Conservation (phyloP, 2,797 vertebrate species). For the Molossus alvarezi region DNA sequence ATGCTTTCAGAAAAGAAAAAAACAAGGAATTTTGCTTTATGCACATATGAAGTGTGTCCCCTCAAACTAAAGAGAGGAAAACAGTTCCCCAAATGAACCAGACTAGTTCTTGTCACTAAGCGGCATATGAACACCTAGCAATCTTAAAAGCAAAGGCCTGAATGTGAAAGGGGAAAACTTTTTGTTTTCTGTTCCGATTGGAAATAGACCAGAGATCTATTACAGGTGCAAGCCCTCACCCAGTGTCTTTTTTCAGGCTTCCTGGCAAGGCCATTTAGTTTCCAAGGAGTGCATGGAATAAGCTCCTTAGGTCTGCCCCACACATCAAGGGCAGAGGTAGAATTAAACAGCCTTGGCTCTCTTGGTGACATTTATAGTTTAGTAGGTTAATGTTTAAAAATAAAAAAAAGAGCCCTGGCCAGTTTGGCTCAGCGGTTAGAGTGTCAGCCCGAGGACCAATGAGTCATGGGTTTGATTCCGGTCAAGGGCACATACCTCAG, state of each 20-base stretch:
- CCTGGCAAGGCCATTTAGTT: background rate
- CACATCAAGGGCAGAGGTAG: background rate
- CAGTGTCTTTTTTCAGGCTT: background rate
- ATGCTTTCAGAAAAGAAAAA: slow-evolving; percentile 41
- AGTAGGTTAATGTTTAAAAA: slow-evolving; percentile 3
- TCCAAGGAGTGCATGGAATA: background rate
- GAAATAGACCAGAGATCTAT: slow-evolving; percentile 25
- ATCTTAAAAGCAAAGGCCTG: slow-evolving; percentile 33
- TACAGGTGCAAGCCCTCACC: background rate
- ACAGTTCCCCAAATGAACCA: background rate
- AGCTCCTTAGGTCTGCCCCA: background rate
- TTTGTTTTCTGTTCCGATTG: slow-evolving; percentile 22
- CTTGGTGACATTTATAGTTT: background rate
- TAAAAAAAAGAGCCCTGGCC: background rate
- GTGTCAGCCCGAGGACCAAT: too few relatives aligned
- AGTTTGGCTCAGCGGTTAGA: too few relatives aligned
- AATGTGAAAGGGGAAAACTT: background rate
- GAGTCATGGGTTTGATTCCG: too few relatives aligned
- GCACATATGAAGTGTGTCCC: background rate
- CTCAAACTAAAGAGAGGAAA: slow-evolving; percentile 50
- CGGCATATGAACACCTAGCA: background rate
- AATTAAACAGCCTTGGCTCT: background rate
- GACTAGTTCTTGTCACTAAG: slow-evolving; percentile 34
- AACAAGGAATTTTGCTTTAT: slow-evolving; percentile 48
- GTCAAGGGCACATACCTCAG: too few relatives aligned